Evolutionary conservation across 2,113 vertebrate species (phyloP).

Genomic region (Acrocephalus kingi): DNA sequence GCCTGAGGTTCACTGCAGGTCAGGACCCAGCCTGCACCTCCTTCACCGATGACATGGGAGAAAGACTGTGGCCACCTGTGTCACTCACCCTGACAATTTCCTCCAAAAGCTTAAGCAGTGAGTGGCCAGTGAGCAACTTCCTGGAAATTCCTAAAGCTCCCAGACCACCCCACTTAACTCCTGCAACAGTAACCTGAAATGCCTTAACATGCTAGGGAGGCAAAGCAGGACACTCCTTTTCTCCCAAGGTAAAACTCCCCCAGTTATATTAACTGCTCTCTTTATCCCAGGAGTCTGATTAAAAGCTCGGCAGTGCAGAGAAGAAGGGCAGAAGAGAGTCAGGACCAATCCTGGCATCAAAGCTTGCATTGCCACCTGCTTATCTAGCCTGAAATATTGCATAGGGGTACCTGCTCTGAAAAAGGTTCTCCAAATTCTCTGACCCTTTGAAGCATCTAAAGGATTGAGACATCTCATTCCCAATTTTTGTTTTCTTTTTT

Average conservation of each 20-base stretch:
- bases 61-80: not conserved
- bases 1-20: not conserved
- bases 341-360: not conserved
- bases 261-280: not conserved
- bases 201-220: rapidly evolving
- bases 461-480: not conserved
- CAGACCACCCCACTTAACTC: not conserved
- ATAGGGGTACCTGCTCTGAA: not conserved
- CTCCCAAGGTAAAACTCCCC: not conserved
- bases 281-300: not conserved
- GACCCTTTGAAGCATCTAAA: not conserved
- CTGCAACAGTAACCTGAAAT: not conserved
- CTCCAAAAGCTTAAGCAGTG: not conserved
- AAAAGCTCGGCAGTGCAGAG: not conserved
- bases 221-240: not conserved
- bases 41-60: rapidly evolving
- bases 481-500: not conserved
- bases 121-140: not conserved
- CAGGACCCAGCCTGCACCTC: not conserved
- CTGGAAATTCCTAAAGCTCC: not conserved
- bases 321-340: not conserved
- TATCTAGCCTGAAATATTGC: not conserved
- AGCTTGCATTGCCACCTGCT: not conserved
- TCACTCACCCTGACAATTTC: rapidly evolving
- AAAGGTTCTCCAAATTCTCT: not conserved